These are phyloP conservation scores for Corythaixoides concolor DNA, from an alignment of 2,113 vertebrate species.

Conservation along the genomic window DNA sequence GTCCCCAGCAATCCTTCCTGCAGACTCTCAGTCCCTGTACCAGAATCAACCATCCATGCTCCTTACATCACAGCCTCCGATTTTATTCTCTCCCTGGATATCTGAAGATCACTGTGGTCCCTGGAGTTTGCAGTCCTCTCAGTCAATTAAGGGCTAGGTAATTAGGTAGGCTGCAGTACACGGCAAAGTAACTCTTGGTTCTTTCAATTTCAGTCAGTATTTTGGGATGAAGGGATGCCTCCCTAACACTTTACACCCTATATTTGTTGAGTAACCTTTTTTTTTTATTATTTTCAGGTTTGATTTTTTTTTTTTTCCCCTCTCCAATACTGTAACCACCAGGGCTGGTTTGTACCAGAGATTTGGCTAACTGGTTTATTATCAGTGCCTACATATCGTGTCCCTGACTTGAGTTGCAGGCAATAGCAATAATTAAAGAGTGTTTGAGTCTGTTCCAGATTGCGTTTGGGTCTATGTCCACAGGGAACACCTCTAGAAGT, in stretches of 20 bases:
- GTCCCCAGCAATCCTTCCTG: not conserved
- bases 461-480: not conserved
- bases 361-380: not conserved
- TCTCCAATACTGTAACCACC: not conserved
- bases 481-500: not conserved
- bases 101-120: not conserved
- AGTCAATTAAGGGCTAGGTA: not conserved
- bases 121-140: not conserved
- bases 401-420: not conserved
- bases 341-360: not conserved
- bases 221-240: not conserved
- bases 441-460: not conserved
- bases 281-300: not conserved
- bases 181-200: not conserved
- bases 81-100: not conserved
- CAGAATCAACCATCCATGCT: not conserved
- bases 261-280: not conserved
- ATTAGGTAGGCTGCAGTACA: not conserved
- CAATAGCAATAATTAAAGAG: not conserved
- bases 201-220: not conserved
- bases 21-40: too few relatives aligned
- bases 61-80: rapidly evolving
- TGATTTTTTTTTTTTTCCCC: not conserved
- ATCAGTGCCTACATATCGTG: not conserved
- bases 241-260: not conserved